Evolutionary conservation across 2,113 vertebrate species (phyloP), one percentile per base, ranked within the genome.

Genomic region (Tetrao urogallus): DNA sequence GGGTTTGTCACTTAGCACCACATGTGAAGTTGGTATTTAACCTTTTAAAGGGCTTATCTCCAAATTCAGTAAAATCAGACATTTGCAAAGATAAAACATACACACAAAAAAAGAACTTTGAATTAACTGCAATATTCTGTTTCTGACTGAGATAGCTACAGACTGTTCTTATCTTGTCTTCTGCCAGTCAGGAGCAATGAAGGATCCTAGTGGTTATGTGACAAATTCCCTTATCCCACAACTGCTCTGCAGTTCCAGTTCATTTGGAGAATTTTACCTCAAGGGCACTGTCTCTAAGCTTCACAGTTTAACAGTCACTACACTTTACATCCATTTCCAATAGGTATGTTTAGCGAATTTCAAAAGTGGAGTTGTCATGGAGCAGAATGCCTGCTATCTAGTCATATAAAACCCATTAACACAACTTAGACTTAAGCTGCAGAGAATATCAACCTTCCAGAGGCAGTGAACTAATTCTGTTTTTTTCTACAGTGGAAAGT

Each of bases 241-340:
- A 84, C 78, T 91, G n/a, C 94, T 94, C 61, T 79, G 65, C 61
- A 90, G 86, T 60, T 96, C 94, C 88, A 84, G 86, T 92, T 97
- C 89, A 92, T 96, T 93, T 96, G 86, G 83, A 97, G 89, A 86
- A 86, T 86, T 96, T 86, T 79, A 88, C 88, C 96, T 95, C 76
- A 67, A 89, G 94, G 92, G 47, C 89, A 65, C 84, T 96, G 95
- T 92, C 94, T 95, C 94, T 90, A 90, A 86, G 74, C 18, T 4
- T 90, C 88, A 85, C 89, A 86, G 70, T 92, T 94, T 93, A 94
- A 90, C 83, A 92, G 92, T 92, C 91, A 38, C 82, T 92, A 85
- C 92, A 91, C 74, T 95, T 94, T 84, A 89, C 76, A 93, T 95
- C 88, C 75, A 48, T 91, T 96, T 88, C 93, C 85, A 96, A 94